Conservation (phyloP, 1,140 invertebrate genomes). For the Prorops nasuta region DNA sequence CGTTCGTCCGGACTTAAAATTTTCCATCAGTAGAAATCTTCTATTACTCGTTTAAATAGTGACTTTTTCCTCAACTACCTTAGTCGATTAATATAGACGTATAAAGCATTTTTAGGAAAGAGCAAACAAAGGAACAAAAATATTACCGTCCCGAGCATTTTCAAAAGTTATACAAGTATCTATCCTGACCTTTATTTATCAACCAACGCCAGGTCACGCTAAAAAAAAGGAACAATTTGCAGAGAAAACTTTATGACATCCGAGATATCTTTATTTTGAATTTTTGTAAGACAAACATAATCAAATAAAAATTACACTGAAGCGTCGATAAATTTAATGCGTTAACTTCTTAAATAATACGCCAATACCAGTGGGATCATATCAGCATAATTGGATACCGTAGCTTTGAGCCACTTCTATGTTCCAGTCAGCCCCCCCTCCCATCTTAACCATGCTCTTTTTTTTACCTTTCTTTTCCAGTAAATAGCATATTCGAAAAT, state of each 20-base stretch:
- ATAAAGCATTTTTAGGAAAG: background rate
- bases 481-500: conserved; percentile 20
- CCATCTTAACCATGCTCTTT: conserved; percentile 12
- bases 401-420: conserved; percentile 29
- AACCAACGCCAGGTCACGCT: background rate
- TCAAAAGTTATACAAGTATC: background rate
- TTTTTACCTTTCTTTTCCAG: background rate
- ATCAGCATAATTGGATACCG: conserved; percentile 23
- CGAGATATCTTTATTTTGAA: conserved; percentile 43
- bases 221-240: background rate
- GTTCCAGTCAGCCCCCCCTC: conserved; percentile 21
- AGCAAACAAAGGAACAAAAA: background rate
- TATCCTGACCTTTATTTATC: background rate
- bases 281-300: conserved; percentile 44
- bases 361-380: conserved; percentile 23
- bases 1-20: no score
- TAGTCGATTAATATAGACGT: no score
- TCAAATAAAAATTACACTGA: conserved; percentile 45
- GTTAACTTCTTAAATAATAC: conserved; percentile 33
- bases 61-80: no score
- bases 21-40: no score
- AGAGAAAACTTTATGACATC: conserved; percentile 15
- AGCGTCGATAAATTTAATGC: conserved; percentile 35
- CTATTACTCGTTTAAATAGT: no score
- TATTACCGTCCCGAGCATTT: background rate